Conservation (phyloP, 2,888 invertebrate genomes). For the Drosophila acutilabella region DNA sequence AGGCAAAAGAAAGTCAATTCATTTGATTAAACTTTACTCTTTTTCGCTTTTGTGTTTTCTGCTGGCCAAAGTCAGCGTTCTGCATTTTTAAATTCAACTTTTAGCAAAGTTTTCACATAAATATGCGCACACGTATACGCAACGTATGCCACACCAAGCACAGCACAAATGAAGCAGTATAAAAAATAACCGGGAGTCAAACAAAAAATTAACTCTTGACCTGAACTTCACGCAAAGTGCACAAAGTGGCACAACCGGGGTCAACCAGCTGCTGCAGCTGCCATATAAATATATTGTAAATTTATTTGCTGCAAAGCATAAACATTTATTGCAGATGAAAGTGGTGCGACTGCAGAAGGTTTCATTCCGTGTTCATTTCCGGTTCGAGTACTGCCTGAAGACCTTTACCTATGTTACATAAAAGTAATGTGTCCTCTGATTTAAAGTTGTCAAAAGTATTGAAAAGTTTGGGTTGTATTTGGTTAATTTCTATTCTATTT, state of each 20-base stretch:
- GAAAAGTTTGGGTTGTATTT: too few relatives aligned
- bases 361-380: background rate
- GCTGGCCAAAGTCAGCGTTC: slow-evolving; percentile 25
- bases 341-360: slow-evolving; percentile 11
- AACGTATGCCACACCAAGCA: background rate
- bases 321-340: slow-evolving; percentile 29
- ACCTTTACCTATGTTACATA: too few relatives aligned
- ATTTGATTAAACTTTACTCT: slow-evolving; percentile 50
- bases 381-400: background rate
- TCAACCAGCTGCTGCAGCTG: slow-evolving; percentile 8
- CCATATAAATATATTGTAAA: slow-evolving; percentile 50
- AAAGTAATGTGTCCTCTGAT: too few relatives aligned
- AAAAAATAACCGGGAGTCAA: slow-evolving; percentile 2
- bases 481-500: too few relatives aligned
- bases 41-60: background rate
- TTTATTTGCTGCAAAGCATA: slow-evolving; percentile 49
- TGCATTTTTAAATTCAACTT: slow-evolving; percentile 60
- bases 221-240: slow-evolving; percentile 50
- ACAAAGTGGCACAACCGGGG: slow-evolving; percentile 25
- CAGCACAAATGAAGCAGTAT: slow-evolving; percentile 9
- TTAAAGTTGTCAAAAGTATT: too few relatives aligned
- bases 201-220: slow-evolving; percentile 67
- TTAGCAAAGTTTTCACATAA: slow-evolving; percentile 60
- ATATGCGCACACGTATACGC: slow-evolving; percentile 44
- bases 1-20: slow-evolving; percentile 42